Evolutionary conservation across 2,113 vertebrate genomes (phyloP).

Genomic region (Gallinago paraguaiae): DNA sequence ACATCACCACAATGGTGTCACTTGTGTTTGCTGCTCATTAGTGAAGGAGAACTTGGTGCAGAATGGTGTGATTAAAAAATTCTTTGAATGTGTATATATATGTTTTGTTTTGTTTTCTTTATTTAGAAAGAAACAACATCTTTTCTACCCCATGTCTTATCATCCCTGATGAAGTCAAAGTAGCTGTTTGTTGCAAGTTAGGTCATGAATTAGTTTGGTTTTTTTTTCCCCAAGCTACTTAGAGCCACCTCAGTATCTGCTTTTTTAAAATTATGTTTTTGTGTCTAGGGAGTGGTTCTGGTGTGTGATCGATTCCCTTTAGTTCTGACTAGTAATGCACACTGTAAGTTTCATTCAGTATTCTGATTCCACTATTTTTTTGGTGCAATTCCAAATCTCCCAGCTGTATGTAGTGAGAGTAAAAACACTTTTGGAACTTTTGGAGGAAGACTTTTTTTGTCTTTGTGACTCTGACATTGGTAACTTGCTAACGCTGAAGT

Average conservation of each 20-base stretch:
- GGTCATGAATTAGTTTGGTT: not conserved
- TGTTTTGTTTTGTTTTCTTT: not conserved
- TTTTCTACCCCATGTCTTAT: not conserved
- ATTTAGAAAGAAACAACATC: not conserved
- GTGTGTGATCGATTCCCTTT: not conserved
- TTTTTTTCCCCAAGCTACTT: not conserved
- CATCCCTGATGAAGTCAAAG: not conserved
- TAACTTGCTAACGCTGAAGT: slow-evolving; percentile 12
- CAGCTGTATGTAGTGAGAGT: slow-evolving; percentile 27
- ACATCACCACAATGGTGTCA: not conserved
- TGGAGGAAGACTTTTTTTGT: not conserved
- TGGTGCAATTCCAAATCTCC: slow-evolving; percentile 41
- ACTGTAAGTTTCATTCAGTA: slow-evolving; percentile 27
- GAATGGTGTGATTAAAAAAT: not conserved
- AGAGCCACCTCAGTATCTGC: not conserved
- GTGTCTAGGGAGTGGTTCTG: not conserved
- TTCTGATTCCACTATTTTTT: not conserved
- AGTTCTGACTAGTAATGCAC: not conserved
- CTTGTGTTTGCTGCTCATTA: not conserved
- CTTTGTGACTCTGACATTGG: not conserved
- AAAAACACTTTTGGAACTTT: slow-evolving; percentile 25
- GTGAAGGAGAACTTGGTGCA: not conserved
- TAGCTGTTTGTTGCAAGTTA: not conserved
- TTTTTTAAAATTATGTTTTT: not conserved
- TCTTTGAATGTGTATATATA: not conserved